phyloP scores from a whole-genome alignment of 2,113 vertebrate species.

The Rhea americana region DNA sequence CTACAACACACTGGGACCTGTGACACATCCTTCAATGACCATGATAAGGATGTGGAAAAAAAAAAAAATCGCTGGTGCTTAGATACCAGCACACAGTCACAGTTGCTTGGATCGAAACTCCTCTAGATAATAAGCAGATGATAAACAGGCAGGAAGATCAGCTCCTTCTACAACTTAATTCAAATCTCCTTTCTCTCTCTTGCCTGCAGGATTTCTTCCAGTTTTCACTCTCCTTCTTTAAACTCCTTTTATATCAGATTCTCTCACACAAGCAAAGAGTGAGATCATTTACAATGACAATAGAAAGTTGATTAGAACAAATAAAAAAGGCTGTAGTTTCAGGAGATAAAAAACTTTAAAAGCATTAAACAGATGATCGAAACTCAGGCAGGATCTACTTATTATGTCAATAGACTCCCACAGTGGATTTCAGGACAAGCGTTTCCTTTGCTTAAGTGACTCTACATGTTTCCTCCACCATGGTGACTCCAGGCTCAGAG shows the following conservation, averaged over 20 bases:
- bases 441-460: neutral
- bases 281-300: slow-evolving; percentile 29
- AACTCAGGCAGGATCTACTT: neutral
- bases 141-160: neutral
- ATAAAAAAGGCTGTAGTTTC: neutral
- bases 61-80: neutral
- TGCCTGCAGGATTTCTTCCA: slow-evolving; percentile 18
- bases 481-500: neutral
- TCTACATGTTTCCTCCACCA: neutral
- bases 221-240: slow-evolving; percentile 2
- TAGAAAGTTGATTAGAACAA: slow-evolving; percentile 33
- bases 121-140: neutral
- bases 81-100: neutral
- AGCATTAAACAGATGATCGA: neutral
- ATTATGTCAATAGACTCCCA: neutral
- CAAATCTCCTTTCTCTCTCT: neutral
- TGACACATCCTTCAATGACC: neutral
- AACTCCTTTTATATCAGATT: neutral
- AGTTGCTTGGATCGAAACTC: neutral
- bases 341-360: neutral
- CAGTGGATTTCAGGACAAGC: neutral
- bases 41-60: neutral
- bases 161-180: slow-evolving; percentile 8
- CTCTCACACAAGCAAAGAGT: slow-evolving; percentile 17
- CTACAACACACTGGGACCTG: neutral